Base-by-base conservation (phyloP, 2,113 vertebrate species). In the Pelvicachromis taeniatus region DNA sequence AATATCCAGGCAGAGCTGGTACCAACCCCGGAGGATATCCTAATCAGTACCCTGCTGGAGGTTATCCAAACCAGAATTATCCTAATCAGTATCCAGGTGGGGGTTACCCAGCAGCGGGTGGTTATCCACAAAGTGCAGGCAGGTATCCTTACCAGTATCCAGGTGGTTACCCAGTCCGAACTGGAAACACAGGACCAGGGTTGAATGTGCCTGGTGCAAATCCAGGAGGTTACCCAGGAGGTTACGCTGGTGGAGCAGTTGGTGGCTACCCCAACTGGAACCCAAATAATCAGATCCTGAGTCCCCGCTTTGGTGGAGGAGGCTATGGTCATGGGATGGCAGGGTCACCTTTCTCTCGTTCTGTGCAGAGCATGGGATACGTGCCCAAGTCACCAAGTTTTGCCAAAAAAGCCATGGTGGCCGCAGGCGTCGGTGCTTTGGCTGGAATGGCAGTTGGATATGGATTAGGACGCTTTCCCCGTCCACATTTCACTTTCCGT, bases 381-480 rank as follows among this genome's bases (percentile, higher is more conserved):
- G 4, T 70, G 10, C 95, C 95, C 13, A 59, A 95, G 52, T 96
- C 96, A 12, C 81, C 92, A 73, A 87, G 93, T 33, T 96, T 96
- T 73, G 96, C 92, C 75, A 96, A 96, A 89, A 95, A 96, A 84
- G 96, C 95, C 75, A 89, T 95, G 63, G 1, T 96, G 90, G 96
- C 96, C 3, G 96, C 96, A 4, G 96, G 96, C 2, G 94, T 95
- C 2, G 96, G 96, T 4, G 94, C 94, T 7, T 42, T 96, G 56
- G 94, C 95, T 16, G 95, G 95, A 33, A 96, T 96, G 95, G 96
- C 96, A 0, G 78, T 97, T 4, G 95, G 95, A 23, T 96, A 96
- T 7, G 95, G 96, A 75, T 55, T 96, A 2, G 95, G 96, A 2
- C 95, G 95, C 10, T 96, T 96, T 52, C 96, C 95, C 16, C 92